Evolutionary conservation across 2,888 invertebrate species (phyloP), one percentile per base, ranked within the genome.

Genomic region (Drosophila ustulata): DNA sequence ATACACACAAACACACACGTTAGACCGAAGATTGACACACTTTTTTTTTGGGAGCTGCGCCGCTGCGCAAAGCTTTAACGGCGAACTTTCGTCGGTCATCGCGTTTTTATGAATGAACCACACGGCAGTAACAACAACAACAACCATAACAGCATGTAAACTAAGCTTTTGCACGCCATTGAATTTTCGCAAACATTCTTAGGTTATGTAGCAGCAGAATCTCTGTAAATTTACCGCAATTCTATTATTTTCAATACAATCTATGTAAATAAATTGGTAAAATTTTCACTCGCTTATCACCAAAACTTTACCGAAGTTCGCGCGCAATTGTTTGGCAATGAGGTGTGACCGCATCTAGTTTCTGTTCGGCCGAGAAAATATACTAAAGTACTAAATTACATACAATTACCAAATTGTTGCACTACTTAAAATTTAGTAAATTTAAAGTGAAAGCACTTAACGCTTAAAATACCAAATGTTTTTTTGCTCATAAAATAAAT

Each of bases 81-180:
- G 50, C 34, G 61, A 78, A 67, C 70, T 61, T 77, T 69, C 34
- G 28, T 50, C 39, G 51, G 37, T 37, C n/a, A 5, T n/a, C 37
- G 37, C 61, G 78, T 75, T 85, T 85, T 88, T 88, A 85, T 85
- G 84, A 88, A 85, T 85, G 84, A 84, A 84, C 43, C 43, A 57
- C 32, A 53, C 34, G 41, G 32, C 49, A 66, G 32, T 64, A 71
- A 46, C 50, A 58, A 57, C 57, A 63, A 56, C 57, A 66, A 50
- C 39, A 57, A 32, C 46, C 39, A 37, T 37, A n/a, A 37, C 37
- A 5, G 32, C 11, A 30, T 28, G 23, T n/a, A 9, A 18, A 34
- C 13, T 11, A 30, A 68, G 67, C 78, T 77, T 78, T 67, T 47
- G 30, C n/a, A 11, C 30, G 8, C 41, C 7, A 18, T 18, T 18